Evolutionary conservation across 2,113 vertebrate species (phyloP).

Genomic region (Sprattus sprattus): DNA sequence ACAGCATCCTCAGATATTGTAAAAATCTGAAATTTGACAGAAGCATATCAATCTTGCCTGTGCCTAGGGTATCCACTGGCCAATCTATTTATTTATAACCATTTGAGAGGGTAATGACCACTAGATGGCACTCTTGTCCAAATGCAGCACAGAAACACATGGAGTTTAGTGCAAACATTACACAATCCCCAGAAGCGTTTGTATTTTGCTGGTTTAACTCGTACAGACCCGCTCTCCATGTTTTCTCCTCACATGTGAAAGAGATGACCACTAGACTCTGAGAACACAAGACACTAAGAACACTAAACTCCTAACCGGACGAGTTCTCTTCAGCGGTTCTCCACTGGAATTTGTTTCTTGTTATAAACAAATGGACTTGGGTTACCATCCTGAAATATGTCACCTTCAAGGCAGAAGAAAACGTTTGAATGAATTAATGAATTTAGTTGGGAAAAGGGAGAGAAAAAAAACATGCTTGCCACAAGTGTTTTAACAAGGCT

Average conservation of each 20-base stretch:
- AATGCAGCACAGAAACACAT: not conserved
- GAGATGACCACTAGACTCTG: too few relatives aligned
- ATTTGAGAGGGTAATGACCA: not conserved
- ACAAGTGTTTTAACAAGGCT: not conserved
- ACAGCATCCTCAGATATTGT: not conserved
- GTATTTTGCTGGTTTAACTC: not conserved
- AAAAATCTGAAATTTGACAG: not conserved
- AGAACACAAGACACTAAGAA: too few relatives aligned
- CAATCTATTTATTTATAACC: not conserved
- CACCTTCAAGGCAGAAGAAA: not conserved
- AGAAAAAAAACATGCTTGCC: not conserved
- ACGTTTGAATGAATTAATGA: not conserved
- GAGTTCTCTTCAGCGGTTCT: too few relatives aligned
- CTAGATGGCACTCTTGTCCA: slow-evolving; percentile 31
- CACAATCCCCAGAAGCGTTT: slow-evolving; percentile 15
- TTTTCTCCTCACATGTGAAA: too few relatives aligned
- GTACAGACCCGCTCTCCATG: too few relatives aligned
- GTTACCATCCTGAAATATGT: not conserved
- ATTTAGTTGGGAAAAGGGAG: not conserved
- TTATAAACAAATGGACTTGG: not conserved
- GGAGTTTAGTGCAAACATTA: slow-evolving; percentile 3
- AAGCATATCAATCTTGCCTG: not conserved
- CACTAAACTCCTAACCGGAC: too few relatives aligned
- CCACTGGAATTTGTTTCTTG: not conserved
- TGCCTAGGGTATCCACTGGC: not conserved